phyloP scores from a whole-genome alignment of 1,140 invertebrate genomes.

The Aricia agestis region DNA sequence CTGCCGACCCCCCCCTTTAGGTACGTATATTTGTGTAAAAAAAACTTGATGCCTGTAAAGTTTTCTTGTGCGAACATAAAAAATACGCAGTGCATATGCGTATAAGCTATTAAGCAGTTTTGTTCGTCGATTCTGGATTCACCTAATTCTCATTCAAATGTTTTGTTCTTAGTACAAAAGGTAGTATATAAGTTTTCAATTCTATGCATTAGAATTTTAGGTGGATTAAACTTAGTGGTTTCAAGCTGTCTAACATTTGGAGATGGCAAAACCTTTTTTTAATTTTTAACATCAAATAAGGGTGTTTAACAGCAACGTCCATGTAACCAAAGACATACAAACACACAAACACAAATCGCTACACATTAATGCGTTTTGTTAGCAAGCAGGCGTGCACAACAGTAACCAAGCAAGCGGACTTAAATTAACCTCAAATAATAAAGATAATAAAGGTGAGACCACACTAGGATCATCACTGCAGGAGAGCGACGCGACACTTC shows the following conservation, averaged over 20 bases:
- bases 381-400: constrained; percentile 46
- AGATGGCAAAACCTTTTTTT: not conserved
- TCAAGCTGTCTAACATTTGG: not conserved
- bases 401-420: constrained; percentile 16
- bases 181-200: not conserved
- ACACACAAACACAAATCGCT: constrained; percentile 74
- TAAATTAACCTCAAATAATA: not conserved
- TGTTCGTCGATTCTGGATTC: not conserved
- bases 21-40: too few relatives aligned
- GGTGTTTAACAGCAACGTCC: not conserved
- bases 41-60: too few relatives aligned
- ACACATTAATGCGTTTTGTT: constrained; percentile 53
- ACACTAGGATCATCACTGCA: not conserved
- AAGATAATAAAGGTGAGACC: not conserved
- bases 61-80: constrained; percentile 10
- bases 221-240: not conserved
- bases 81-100: not conserved
- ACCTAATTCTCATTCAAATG: not conserved
- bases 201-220: not conserved
- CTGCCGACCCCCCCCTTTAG: too few relatives aligned
- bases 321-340: constrained; percentile 19
- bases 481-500: too few relatives aligned
- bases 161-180: too few relatives aligned
- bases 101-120: not conserved
- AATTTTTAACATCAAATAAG: not conserved